Percentiles rank a stretch among this genome's conserved stretches.
Evolutionary conservation across 2,113 vertebrate species (phyloP).

Genomic region (Callospermophilus lateralis): DNA sequence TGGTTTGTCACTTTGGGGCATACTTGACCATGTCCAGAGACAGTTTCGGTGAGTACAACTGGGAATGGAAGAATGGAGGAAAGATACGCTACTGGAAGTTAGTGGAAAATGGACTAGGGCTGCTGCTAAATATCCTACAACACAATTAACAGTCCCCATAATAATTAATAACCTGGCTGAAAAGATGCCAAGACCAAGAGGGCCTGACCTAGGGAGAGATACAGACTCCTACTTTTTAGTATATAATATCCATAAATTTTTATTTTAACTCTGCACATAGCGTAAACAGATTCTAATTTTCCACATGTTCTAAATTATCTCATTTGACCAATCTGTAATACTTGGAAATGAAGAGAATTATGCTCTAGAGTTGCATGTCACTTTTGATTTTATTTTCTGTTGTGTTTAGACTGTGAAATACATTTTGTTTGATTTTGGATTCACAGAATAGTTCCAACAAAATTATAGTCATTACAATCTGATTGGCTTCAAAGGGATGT

Average conservation of each 20-base stretch:
- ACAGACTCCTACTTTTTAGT: background rate
- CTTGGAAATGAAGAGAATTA: background rate
- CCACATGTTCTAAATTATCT: background rate
- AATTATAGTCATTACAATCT: conserved; percentile 40
- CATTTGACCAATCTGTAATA: background rate
- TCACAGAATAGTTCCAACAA: background rate
- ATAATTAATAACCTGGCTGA: background rate
- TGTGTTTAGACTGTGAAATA: background rate
- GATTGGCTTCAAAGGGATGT: conserved; percentile 46
- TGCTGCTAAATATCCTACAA: background rate
- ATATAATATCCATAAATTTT: background rate
- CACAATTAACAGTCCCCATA: background rate
- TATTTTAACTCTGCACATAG: background rate
- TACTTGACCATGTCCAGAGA: background rate
- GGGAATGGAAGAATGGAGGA: background rate
- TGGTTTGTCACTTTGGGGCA: background rate
- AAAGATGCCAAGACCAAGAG: background rate
- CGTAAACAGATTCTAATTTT: conserved; percentile 33
- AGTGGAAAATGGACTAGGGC: accelerated
- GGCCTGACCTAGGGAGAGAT: background rate
- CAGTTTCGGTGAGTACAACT: background rate
- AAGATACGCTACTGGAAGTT: accelerated
- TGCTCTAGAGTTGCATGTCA: background rate
- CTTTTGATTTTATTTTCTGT: conserved; percentile 20
- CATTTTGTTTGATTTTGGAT: conserved; percentile 33